Percentiles rank a stretch among this genome's conserved stretches.
These are phyloP conservation scores for Albula goreensis DNA, from an alignment of 2,113 vertebrate genomes.

Conservation along the genomic window DNA sequence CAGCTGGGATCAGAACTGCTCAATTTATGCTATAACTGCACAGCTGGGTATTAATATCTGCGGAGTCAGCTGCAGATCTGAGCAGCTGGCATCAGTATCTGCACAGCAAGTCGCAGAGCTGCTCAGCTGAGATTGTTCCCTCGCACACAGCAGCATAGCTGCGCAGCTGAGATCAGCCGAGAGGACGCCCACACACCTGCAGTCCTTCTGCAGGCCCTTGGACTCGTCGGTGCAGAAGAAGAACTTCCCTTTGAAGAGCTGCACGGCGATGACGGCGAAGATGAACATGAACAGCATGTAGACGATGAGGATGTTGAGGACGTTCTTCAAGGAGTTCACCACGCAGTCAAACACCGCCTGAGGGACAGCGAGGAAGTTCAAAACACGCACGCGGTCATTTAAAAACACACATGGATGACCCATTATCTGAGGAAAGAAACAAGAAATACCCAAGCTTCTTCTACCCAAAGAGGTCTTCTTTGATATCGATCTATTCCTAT, in stretches of 20 bases:
- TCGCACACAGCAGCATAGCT: not conserved
- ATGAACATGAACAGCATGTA: constrained; percentile 99
- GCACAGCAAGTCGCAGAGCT: too few species aligned
- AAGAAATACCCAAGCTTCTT: not conserved
- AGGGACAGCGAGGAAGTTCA: not conserved
- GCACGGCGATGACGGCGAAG: constrained; percentile 94
- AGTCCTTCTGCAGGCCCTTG: constrained; percentile 91
- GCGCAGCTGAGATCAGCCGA: not conserved
- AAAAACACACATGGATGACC: not conserved
- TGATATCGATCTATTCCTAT: too few species aligned
- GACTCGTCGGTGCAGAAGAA: constrained; percentile 98
- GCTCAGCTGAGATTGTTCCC: not conserved
- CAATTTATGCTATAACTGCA: not conserved
- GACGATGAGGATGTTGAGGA: constrained; percentile 95
- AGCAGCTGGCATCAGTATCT: not conserved
- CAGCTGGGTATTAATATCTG: not conserved
- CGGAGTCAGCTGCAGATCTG: not conserved
- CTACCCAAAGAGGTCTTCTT: too few species aligned
- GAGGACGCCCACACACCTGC: constrained; percentile 74
- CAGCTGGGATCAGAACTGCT: not conserved
- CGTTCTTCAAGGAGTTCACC: constrained; percentile 96
- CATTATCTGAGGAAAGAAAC: not conserved
- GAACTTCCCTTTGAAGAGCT: constrained; percentile 97
- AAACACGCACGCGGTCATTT: not conserved
- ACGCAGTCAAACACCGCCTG: constrained; percentile 98